Conservation (phyloP, 2,797 vertebrate genomes). For the Allobates femoralis region DNA sequence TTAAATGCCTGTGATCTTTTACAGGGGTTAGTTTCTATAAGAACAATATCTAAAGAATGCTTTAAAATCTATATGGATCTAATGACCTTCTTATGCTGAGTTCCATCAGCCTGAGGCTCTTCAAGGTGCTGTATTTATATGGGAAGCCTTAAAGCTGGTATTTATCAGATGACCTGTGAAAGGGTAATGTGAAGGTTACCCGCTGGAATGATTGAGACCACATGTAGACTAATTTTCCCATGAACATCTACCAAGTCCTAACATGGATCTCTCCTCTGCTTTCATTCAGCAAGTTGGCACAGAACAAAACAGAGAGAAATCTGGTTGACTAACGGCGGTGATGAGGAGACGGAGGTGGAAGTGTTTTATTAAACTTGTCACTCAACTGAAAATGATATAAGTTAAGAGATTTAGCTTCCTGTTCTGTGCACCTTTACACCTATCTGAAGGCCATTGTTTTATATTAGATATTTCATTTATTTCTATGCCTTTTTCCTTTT, state of each 20-base stretch:
- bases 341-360: constrained; percentile 18
- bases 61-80: constrained; percentile 84
- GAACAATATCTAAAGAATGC: constrained; percentile 70
- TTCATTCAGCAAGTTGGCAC: neutral
- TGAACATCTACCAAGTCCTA: constrained; percentile 66
- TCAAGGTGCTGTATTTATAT: constrained; percentile 84
- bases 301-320: neutral
- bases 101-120: constrained; percentile 79
- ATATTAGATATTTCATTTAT: neutral
- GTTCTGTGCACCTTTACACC: neutral
- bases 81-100: constrained; percentile 78
- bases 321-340: neutral
- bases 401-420: neutral
- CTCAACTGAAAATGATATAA: neutral
- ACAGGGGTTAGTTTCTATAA: constrained; percentile 64
- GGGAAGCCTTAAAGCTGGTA: constrained; percentile 83
- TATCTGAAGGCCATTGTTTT: neutral
- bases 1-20: constrained; percentile 65
- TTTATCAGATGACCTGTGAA: constrained; percentile 92
- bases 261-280: neutral
- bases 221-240: constrained; percentile 73
- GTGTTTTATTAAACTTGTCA: constrained; percentile 37
- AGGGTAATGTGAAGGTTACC: constrained; percentile 83
- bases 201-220: constrained; percentile 83
- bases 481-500: neutral